Evolutionary conservation across 2,888 invertebrate genomes (phyloP).

Genomic region (Synanthedon myopaeformis): DNA sequence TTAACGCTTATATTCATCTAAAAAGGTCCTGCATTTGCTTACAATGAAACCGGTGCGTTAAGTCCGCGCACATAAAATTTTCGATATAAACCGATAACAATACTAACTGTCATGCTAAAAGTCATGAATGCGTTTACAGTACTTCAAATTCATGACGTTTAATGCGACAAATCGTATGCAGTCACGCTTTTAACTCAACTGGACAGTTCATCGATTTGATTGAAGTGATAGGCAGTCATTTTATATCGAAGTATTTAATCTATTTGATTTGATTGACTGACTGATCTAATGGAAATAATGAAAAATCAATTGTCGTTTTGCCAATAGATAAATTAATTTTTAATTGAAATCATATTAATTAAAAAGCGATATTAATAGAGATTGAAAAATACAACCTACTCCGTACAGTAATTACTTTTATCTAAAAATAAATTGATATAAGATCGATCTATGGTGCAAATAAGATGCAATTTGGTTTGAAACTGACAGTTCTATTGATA

Average conservation of each 20-base stretch:
- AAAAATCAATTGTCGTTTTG: neutral
- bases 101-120: neutral
- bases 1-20: neutral
- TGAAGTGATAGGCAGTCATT: neutral
- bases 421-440: too few relatives aligned
- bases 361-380: too few relatives aligned
- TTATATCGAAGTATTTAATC: neutral
- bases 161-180: neutral
- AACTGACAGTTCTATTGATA: too few relatives aligned
- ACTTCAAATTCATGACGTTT: neutral
- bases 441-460: too few relatives aligned
- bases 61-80: neutral
- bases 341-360: too few relatives aligned
- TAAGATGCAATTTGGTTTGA: too few relatives aligned
- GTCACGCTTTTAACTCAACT: neutral
- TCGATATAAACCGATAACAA: neutral
- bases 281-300: neutral
- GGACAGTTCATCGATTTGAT: neutral
- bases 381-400: too few relatives aligned
- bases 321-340: too few relatives aligned
- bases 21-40: neutral
- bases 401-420: too few relatives aligned
- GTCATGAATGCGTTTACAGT: neutral
- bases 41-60: neutral
- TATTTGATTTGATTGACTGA: neutral